Evolutionary conservation across 2,113 vertebrate species (phyloP).

Genomic region (Varanus salvator): DNA sequence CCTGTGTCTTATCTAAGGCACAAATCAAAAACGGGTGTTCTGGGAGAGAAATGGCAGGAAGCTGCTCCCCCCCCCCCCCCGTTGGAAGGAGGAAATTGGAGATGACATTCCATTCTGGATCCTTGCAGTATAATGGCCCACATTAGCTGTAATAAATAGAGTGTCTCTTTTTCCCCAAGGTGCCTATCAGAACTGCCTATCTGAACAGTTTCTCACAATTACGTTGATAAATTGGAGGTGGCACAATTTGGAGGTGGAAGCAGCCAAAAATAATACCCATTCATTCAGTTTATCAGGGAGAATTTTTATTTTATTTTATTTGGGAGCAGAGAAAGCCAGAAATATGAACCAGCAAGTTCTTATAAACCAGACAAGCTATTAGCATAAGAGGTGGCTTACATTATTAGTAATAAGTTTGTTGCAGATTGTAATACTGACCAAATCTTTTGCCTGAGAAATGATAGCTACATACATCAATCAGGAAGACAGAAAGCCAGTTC

Average conservation of each 20-base stretch:
- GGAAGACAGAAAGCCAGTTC: not conserved
- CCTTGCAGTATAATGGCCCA: constrained; percentile 62
- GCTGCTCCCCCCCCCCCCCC: constrained; percentile 35
- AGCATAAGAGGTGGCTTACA: not conserved
- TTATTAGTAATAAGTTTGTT: not conserved
- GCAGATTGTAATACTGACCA: constrained; percentile 29
- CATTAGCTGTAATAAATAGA: constrained; percentile 64
- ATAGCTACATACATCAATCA: constrained; percentile 35
- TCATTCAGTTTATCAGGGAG: constrained; percentile 66
- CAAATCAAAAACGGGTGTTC: not conserved
- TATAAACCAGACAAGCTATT: constrained; percentile 51
- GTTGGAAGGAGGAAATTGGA: constrained; percentile 63
- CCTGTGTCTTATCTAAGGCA: not conserved
- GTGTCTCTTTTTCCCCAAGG: constrained; percentile 47
- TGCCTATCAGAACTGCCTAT: constrained; percentile 53
- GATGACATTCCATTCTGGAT: constrained; percentile 61
- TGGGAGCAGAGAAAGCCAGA: constrained; percentile 49
- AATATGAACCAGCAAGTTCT: constrained; percentile 56
- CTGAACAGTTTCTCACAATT: constrained; percentile 50
- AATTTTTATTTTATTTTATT: constrained; percentile 24
- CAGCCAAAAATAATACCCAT: constrained; percentile 65
- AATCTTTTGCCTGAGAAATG: constrained; percentile 25
- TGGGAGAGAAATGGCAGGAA: constrained; percentile 54
- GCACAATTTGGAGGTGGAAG: constrained; percentile 61
- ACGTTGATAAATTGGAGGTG: constrained; percentile 61